A percentile compares a stretch with the other conserved stretches of the same genome.
phyloP scores from a whole-genome alignment of 1,140 invertebrate genomes.

The Cherax quadricarinatus region DNA sequence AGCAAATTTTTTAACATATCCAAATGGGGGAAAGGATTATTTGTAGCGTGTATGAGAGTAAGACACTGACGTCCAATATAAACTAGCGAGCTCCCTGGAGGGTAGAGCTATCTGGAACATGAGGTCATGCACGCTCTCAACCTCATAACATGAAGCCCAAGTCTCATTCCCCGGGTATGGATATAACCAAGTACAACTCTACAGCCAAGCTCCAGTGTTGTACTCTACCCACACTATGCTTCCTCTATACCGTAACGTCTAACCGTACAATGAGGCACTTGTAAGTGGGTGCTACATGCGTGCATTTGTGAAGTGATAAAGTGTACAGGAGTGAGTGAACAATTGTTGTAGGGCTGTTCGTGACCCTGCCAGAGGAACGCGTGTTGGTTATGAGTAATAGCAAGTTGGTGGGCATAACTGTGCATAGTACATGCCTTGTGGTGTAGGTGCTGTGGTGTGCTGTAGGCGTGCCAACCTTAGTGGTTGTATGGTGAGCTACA shows the following conservation, averaged over 20 bases:
- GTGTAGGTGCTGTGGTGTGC: background rate
- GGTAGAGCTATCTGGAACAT: background rate
- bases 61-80: background rate
- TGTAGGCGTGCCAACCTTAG: background rate
- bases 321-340: background rate
- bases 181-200: no score
- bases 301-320: constrained; percentile 1
- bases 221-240: background rate
- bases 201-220: background rate
- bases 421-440: background rate
- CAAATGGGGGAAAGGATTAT: background rate
- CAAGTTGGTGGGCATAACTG: background rate
- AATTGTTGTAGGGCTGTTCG: background rate
- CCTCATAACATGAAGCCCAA: background rate
- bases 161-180: no score
- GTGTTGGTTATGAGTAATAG: background rate
- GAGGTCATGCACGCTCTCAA: background rate
- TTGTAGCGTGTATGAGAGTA: background rate
- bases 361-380: background rate
- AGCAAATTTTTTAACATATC: no score
- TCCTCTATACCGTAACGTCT: background rate
- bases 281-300: background rate
- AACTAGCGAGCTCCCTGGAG: background rate
- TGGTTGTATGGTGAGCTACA: background rate
- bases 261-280: background rate